These are phyloP conservation scores for Loripinus fragilis DNA, from an alignment of 2,888 invertebrate species.

Conservation along the genomic window DNA sequence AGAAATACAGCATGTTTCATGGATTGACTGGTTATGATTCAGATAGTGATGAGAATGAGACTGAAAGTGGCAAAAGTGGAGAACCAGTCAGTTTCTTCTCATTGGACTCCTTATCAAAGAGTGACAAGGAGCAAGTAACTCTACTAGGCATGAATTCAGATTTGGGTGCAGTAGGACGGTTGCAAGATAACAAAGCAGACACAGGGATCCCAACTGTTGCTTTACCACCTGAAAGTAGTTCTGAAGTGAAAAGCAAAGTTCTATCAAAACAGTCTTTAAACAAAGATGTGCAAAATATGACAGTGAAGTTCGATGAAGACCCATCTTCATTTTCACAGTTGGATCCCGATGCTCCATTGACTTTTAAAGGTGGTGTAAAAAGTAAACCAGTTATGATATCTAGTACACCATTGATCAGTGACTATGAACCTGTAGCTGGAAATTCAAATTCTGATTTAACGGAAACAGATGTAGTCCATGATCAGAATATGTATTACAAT, in stretches of 20 bases:
- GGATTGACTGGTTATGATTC: slow-evolving; percentile 60
- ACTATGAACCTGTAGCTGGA: not conserved
- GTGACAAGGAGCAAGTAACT: slow-evolving; percentile 21
- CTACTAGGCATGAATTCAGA: too few species aligned
- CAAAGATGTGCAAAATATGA: not conserved
- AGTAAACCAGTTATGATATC: slow-evolving; percentile 9
- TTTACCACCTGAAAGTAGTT: slow-evolving; percentile 24
- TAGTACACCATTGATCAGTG: not conserved
- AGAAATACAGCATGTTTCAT: slow-evolving; percentile 13
- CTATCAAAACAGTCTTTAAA: not conserved
- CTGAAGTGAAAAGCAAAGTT: too few species aligned
- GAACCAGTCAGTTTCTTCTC: slow-evolving; percentile 67
- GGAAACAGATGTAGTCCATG: not conserved
- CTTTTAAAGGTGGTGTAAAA: slow-evolving; percentile 54
- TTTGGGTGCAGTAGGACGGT: not conserved
- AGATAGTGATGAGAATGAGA: slow-evolving; percentile 72
- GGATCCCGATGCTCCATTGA: slow-evolving; percentile 54
- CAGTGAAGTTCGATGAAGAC: not conserved
- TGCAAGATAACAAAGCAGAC: slow-evolving; percentile 14
- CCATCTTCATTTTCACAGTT: slow-evolving; percentile 9
- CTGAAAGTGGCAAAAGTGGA: slow-evolving; percentile 28
- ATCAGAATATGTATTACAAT: slow-evolving; percentile 47
- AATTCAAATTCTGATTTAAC: not conserved
- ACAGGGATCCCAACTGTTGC: slow-evolving; percentile 46
- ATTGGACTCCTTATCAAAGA: slow-evolving; percentile 47